These are phyloP conservation scores for Pogonognathellus flavescens DNA, from an alignment of 1,140 invertebrate genomes.

Conservation along the genomic window DNA sequence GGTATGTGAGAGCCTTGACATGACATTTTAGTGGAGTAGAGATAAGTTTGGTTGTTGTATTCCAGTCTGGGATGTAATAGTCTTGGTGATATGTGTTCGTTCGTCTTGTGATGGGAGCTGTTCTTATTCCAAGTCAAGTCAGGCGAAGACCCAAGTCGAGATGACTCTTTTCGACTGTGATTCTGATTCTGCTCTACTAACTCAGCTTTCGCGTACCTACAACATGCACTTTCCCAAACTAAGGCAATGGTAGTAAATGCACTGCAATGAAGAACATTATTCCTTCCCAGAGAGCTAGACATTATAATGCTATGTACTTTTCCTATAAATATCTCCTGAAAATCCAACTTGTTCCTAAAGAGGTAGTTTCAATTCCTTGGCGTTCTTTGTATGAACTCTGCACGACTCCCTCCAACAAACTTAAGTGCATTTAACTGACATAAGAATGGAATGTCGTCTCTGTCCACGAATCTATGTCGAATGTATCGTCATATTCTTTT, in stretches of 20 bases:
- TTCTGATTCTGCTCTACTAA: constrained; percentile 22
- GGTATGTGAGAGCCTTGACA: no score
- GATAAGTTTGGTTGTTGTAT: no score
- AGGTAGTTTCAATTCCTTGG: background rate
- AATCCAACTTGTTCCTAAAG: background rate
- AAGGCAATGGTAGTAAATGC: constrained; percentile 5
- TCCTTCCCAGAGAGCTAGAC: constrained; percentile 10
- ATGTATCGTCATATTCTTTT: no score
- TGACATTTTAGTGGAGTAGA: no score
- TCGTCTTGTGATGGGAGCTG: no score
- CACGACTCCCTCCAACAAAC: no score
- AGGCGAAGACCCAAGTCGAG: constrained; percentile 11
- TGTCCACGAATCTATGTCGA: no score
- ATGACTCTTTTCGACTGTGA: constrained; percentile 17
- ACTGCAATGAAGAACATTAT: constrained; percentile 25
- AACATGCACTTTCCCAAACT: constrained; percentile 18
- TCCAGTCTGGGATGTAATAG: no score
- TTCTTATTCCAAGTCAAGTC: constrained; percentile 17
- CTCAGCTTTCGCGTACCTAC: background rate
- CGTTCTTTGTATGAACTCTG: no score
- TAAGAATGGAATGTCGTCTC: no score
- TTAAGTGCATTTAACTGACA: no score
- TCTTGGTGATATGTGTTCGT: no score
- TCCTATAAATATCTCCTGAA: background rate
- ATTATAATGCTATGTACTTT: background rate